These are phyloP conservation scores for Danio tinwini DNA, from an alignment of 2,797 vertebrate genomes.

Conservation along the genomic window DNA sequence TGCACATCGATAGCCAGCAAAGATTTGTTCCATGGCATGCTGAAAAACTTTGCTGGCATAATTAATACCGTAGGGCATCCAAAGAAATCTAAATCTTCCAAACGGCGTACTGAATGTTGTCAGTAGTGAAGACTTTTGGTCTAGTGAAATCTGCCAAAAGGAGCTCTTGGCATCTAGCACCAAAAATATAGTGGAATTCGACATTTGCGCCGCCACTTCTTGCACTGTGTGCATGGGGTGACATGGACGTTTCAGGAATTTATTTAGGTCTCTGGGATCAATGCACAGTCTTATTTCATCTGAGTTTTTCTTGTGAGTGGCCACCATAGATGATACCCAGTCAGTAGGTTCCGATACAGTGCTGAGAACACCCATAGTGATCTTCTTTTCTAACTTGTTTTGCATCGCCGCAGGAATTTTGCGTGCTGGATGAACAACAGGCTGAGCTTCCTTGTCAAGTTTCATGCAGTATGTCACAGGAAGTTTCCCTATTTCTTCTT, in stretches of 20 bases:
- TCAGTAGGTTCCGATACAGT: neutral
- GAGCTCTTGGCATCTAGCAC: constrained; percentile 34
- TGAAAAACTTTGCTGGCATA: neutral
- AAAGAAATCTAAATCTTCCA: neutral
- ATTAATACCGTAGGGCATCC: neutral
- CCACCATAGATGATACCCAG: constrained; percentile 43
- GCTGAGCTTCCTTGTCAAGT: constrained; percentile 14
- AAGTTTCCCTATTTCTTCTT: neutral
- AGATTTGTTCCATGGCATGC: neutral
- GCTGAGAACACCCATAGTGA: neutral
- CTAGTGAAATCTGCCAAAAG: constrained; percentile 35
- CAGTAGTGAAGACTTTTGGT: constrained; percentile 6
- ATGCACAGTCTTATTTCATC: constrained; percentile 17
- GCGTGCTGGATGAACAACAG: neutral
- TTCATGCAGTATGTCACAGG: neutral
- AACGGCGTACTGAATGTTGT: neutral
- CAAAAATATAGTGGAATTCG: constrained; percentile 1
- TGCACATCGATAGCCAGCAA: neutral
- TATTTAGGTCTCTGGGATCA: constrained; percentile 36
- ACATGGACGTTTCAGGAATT: constrained; percentile 14
- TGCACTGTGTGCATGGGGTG: constrained; percentile 33
- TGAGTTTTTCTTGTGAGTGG: constrained; percentile 1
- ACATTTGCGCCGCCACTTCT: constrained; percentile 37
- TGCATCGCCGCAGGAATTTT: neutral
- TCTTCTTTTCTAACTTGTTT: constrained; percentile 36